These are phyloP conservation scores for Exocentrus adspersus DNA, from an alignment of 2,888 invertebrate species.

Conservation along the genomic window DNA sequence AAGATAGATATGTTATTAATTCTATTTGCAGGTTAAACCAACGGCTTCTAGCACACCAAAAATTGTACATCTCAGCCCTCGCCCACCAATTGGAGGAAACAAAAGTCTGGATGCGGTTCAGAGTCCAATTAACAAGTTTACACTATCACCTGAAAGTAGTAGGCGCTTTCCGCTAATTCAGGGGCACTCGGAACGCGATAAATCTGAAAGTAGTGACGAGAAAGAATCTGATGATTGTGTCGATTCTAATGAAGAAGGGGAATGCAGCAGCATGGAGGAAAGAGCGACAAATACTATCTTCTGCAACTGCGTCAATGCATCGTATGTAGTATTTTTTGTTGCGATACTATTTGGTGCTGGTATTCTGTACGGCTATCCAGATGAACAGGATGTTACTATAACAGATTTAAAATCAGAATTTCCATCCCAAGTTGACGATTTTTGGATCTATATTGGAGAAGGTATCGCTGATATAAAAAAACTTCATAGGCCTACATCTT, in stretches of 20 bases:
- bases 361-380: neutral
- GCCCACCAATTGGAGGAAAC: conserved; percentile 14
- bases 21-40: conserved; percentile 20
- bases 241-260: conserved; percentile 11
- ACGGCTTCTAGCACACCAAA: conserved; percentile 35
- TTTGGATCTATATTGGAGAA: conserved; percentile 58
- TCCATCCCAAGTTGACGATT: conserved; percentile 56
- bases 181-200: neutral
- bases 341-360: neutral
- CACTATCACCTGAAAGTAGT: neutral
- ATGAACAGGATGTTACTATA: conserved; percentile 42
- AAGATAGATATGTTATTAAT: too few species aligned
- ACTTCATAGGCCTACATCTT: conserved; percentile 58
- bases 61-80: neutral
- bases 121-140: conserved; percentile 32
- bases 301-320: conserved; percentile 7
- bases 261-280: neutral
- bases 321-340: neutral
- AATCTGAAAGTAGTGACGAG: neutral
- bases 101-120: conserved; percentile 27
- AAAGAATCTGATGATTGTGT: neutral
- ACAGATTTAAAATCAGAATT: conserved; percentile 45
- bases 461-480: conserved; percentile 55
- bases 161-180: too few species aligned
- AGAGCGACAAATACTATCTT: neutral